Conservation (phyloP, 1,140 invertebrate species). For the Cephus cinctus region DNA sequence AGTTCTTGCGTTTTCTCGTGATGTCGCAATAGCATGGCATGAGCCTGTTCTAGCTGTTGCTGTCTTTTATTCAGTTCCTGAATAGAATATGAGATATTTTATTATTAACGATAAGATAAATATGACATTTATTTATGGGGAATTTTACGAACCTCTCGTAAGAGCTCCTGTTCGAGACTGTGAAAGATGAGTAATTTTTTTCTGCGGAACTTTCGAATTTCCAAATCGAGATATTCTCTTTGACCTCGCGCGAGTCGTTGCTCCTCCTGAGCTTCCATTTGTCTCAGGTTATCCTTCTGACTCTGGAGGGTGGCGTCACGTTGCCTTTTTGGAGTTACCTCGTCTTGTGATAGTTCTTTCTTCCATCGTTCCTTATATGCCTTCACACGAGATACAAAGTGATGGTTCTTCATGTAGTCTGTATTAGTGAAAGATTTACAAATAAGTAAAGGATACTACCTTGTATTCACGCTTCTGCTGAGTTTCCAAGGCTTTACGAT, state of each 20-base stretch:
- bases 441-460: constrained; percentile 31
- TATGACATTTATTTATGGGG: neutral
- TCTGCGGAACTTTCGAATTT: constrained; percentile 89
- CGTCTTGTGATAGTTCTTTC: constrained; percentile 87
- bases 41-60: constrained; percentile 91
- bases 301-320: constrained; percentile 86
- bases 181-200: constrained; percentile 86
- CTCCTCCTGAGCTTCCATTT: constrained; percentile 89
- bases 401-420: neutral
- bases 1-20: constrained; percentile 96
- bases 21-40: constrained; percentile 92
- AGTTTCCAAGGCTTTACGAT: constrained; percentile 83
- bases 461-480: constrained; percentile 98
- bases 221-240: constrained; percentile 87
- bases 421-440: neutral
- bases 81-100: constrained; percentile 4
- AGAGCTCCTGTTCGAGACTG: constrained; percentile 85
- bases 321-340: constrained; percentile 88
- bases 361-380: constrained; percentile 96
- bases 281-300: constrained; percentile 90
- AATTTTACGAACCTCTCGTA: constrained; percentile 70
- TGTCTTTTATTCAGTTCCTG: constrained; percentile 91
- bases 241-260: constrained; percentile 82
- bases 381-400: constrained; percentile 22
- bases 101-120: constrained; percentile 8